Evolutionary conservation across 2,888 invertebrate species (phyloP).

Genomic region (Sminthurides aquaticus): DNA sequence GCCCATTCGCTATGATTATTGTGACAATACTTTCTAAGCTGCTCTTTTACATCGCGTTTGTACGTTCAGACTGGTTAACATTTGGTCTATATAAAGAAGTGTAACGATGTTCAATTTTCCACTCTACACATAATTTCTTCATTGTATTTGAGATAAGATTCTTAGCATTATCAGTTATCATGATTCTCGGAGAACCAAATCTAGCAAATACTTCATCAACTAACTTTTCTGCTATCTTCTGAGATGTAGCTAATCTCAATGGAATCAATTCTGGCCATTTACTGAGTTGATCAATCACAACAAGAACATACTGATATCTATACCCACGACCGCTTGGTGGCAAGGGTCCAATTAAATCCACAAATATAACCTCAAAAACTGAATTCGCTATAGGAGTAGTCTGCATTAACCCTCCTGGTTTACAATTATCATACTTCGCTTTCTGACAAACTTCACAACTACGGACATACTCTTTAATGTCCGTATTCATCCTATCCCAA

Average conservation of each 20-base stretch:
- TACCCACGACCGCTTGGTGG: neutral
- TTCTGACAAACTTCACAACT: conserved; percentile 31
- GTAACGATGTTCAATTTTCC: conserved; percentile 22
- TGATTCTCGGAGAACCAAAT: conserved; percentile 24
- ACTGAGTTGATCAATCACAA: conserved; percentile 24
- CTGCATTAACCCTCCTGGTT: conserved; percentile 25
- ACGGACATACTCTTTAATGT: conserved; percentile 26
- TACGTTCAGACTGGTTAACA: conserved; percentile 26
- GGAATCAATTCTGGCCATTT: conserved; percentile 34
- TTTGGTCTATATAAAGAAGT: conserved; percentile 25
- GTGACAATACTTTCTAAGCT: conserved; percentile 21
- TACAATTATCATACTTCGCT: conserved; percentile 19
- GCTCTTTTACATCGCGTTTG: conserved; percentile 22
- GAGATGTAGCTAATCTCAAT: conserved; percentile 24
- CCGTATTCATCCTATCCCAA: conserved; percentile 32
- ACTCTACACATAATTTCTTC: conserved; percentile 20
- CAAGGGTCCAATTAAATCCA: conserved; percentile 33
- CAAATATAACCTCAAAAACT: conserved; percentile 24
- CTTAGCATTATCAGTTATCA: conserved; percentile 30
- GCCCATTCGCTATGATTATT: conserved; percentile 21
- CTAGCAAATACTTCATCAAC: conserved; percentile 31
- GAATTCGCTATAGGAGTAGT: neutral
- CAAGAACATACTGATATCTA: conserved; percentile 25
- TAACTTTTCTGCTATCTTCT: conserved; percentile 19
- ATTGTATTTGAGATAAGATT: conserved; percentile 26